Evolutionary conservation across 2,797 vertebrate genomes (phyloP), one percentile per base, ranked within the genome.

Genomic region (Sitta carolinensis): DNA sequence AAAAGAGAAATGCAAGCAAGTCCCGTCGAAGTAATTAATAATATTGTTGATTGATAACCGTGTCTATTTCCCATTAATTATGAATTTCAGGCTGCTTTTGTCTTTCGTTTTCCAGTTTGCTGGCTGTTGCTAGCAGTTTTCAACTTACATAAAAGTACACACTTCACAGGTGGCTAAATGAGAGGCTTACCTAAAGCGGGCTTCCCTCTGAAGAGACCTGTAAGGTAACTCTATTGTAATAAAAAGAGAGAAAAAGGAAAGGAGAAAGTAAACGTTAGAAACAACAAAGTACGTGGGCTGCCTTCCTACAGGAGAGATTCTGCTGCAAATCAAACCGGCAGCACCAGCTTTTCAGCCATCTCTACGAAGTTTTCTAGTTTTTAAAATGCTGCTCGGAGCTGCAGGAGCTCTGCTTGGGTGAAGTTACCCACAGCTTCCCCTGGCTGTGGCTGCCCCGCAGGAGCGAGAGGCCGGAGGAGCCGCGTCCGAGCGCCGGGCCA

Each of bases 361-460:
- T 3, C 6, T 3, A 1, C 2, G 1, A 62, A 43, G 48, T 66
- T 69, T 67, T 16, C 40, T 21, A 5, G 3, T 2, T 19, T 7
- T 19, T n/a, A 29, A 57, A 64, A 10, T 0, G 21, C 30, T 4
- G 1, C 2, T 25, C 15, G 2, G 58, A 54, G 57, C 42, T 12
- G 40, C 22, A 4, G 16, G 43, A 18, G 15, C 29, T 4, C 50
- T 1, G 70, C 45, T 1, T 1, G 18, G 32, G 9, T 2, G 30
- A 20, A 34, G 57, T 0, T 3, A 5, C 10, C 11, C 81, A 0
- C n/a, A 2, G 52, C 12, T 3, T 6, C 12, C 51, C 8, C 10
- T 0, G 11, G n/a, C 51, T 23, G n/a, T 32, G 9, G 21, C 25
- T 6, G 13, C 10, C 43, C 38, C 3, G 32, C 25, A 5, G 58